phyloP scores from a whole-genome alignment of 2,797 vertebrate species.

The Glyptemys insculpta region DNA sequence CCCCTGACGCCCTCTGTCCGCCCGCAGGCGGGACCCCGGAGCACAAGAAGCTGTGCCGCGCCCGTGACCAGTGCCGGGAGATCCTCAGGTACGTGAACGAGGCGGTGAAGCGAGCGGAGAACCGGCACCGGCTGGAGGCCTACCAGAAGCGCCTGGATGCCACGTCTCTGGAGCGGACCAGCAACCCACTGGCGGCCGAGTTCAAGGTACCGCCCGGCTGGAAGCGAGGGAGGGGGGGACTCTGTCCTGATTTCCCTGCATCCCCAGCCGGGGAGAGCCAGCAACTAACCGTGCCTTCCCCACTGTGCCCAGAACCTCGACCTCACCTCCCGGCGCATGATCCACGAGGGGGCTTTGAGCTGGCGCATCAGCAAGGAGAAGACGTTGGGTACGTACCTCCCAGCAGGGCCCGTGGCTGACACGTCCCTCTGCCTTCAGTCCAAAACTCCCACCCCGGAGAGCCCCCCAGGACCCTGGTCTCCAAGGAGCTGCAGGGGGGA shows the following conservation, averaged over 20 bases:
- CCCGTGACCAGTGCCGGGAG: slow-evolving; percentile 89
- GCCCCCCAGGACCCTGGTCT: not conserved
- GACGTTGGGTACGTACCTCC: slow-evolving; percentile 86
- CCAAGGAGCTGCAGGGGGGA: not conserved
- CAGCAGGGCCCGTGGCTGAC: rapidly evolving
- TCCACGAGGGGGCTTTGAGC: slow-evolving; percentile 92
- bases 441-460: not conserved
- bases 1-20: rapidly evolving
- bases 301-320: slow-evolving; percentile 86
- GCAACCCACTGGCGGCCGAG: slow-evolving; percentile 85
- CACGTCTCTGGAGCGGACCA: slow-evolving; percentile 83
- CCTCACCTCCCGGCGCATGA: slow-evolving; percentile 90
- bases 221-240: rapidly evolving
- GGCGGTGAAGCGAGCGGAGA: slow-evolving; percentile 89
- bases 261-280: rapidly evolving
- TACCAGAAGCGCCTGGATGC: slow-evolving; percentile 93
- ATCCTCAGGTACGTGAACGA: slow-evolving; percentile 92
- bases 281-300: not conserved
- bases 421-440: not conserved
- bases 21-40: slow-evolving; percentile 82
- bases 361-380: slow-evolving; percentile 96
- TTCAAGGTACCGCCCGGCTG: slow-evolving; percentile 84
- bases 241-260: rapidly evolving
- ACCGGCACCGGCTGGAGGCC: slow-evolving; percentile 87
- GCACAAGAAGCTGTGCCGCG: slow-evolving; percentile 85